A percentile compares a stretch with the other conserved stretches of the same genome.
Conservation (phyloP, 2,797 vertebrate genomes). For the Chelidonichthys spinosus region DNA sequence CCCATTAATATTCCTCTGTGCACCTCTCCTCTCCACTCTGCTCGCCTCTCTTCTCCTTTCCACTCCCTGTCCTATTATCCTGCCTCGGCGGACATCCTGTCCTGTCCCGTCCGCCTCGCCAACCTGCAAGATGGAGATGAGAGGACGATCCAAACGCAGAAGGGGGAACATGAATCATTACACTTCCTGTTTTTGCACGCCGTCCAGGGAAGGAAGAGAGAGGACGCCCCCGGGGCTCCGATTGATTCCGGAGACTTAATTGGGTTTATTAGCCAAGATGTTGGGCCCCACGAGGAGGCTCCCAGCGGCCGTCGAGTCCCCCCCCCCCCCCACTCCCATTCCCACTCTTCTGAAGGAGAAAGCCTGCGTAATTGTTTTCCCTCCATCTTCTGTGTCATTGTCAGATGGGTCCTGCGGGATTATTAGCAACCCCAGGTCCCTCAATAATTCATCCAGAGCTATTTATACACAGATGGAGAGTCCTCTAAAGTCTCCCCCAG, state of each 20-base stretch:
- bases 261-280: conserved; percentile 88
- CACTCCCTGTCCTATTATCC: conserved; percentile 78
- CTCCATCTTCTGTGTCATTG: conserved; percentile 88
- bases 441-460: conserved; percentile 89
- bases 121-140: conserved; percentile 77
- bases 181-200: conserved; percentile 80
- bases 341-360: conserved; percentile 81
- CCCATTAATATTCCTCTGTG: conserved; percentile 84
- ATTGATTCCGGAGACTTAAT: conserved; percentile 86
- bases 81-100: conserved; percentile 78
- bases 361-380: conserved; percentile 86
- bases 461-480: conserved; percentile 89
- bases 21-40: conserved; percentile 66
- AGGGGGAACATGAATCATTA: conserved; percentile 83
- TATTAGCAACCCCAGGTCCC: conserved; percentile 87
- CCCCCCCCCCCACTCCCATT: conserved; percentile 46
- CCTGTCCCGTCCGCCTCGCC: conserved; percentile 75
- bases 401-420: conserved; percentile 86
- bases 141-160: conserved; percentile 75
- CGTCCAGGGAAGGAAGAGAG: conserved; percentile 75
- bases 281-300: conserved; percentile 79
- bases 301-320: conserved; percentile 68
- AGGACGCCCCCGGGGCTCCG: conserved; percentile 76
- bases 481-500: conserved; percentile 86
- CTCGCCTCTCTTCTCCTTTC: conserved; percentile 68